Percentiles rank a stretch among this genome's conserved stretches.
These are phyloP conservation scores for Caenorhabditis japonica DNA, from an alignment of 2,888 invertebrate genomes.

Conservation along the genomic window DNA sequence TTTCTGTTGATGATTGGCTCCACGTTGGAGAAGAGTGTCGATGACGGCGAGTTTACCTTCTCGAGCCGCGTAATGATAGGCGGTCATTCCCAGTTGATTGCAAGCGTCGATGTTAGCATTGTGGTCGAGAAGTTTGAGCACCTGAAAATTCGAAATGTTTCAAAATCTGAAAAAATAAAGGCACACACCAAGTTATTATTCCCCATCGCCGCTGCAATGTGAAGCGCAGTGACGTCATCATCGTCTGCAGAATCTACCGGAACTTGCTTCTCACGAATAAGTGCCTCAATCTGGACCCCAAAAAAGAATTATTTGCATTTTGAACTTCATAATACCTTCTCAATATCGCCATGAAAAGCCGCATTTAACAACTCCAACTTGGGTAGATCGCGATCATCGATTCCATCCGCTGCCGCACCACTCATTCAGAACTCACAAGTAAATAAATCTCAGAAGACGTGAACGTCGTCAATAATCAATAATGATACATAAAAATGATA, in stretches of 20 bases:
- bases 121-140: constrained; percentile 58
- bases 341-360: constrained; percentile 40
- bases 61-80: constrained; percentile 72
- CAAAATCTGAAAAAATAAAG: neutral
- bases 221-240: constrained; percentile 72
- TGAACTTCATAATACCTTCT: constrained; percentile 26
- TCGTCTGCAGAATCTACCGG: constrained; percentile 70
- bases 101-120: constrained; percentile 70
- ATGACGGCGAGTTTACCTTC: constrained; percentile 71
- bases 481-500: no score
- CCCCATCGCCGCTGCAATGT: constrained; percentile 72
- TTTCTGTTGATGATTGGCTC: constrained; percentile 59
- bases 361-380: constrained; percentile 61
- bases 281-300: constrained; percentile 42
- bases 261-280: constrained; percentile 42
- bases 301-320: constrained; percentile 3
- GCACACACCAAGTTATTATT: constrained; percentile 64
- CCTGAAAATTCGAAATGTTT: constrained; percentile 43
- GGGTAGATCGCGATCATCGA: constrained; percentile 61
- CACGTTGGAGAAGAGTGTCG: constrained; percentile 69
- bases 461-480: no score
- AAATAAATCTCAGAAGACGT: no score
- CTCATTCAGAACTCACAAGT: constrained; percentile 29
- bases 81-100: constrained; percentile 69
- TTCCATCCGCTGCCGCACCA: constrained; percentile 53